These are phyloP conservation scores for Rotaria socialis DNA, from an alignment of 2,888 invertebrate genomes.

Conservation along the genomic window DNA sequence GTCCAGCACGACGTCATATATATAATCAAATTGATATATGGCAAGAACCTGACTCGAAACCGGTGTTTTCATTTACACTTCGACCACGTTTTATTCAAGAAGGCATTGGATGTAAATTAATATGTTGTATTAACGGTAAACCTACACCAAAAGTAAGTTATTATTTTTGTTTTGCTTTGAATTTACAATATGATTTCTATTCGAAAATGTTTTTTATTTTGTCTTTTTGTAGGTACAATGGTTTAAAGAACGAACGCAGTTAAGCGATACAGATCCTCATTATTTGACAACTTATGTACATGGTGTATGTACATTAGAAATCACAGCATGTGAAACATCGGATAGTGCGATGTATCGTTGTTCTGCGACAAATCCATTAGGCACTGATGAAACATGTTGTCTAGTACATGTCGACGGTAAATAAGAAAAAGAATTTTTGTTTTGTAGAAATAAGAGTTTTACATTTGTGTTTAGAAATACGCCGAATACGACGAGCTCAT, in stretches of 20 bases:
- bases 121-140: constrained; percentile 89
- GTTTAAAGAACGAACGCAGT: constrained; percentile 82
- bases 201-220: not conserved
- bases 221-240: constrained; percentile 53
- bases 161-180: constrained; percentile 56
- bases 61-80: constrained; percentile 93
- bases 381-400: constrained; percentile 87
- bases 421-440: not conserved
- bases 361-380: constrained; percentile 84
- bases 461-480: not conserved
- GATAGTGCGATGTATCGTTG: constrained; percentile 95
- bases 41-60: constrained; percentile 64
- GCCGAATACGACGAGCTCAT: not conserved
- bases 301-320: constrained; percentile 94
- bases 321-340: constrained; percentile 82
- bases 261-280: constrained; percentile 73
- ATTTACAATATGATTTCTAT: not conserved
- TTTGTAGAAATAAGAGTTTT: too few relatives aligned
- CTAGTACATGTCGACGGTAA: constrained; percentile 87
- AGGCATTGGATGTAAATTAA: constrained; percentile 84
- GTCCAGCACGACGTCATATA: constrained; percentile 51
- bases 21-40: constrained; percentile 43
- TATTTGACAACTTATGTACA: constrained; percentile 84
- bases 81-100: constrained; percentile 96
- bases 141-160: constrained; percentile 74